Evolutionary conservation across 2,888 invertebrate species (phyloP).

Genomic region (Trichogramma dendrolimi): DNA sequence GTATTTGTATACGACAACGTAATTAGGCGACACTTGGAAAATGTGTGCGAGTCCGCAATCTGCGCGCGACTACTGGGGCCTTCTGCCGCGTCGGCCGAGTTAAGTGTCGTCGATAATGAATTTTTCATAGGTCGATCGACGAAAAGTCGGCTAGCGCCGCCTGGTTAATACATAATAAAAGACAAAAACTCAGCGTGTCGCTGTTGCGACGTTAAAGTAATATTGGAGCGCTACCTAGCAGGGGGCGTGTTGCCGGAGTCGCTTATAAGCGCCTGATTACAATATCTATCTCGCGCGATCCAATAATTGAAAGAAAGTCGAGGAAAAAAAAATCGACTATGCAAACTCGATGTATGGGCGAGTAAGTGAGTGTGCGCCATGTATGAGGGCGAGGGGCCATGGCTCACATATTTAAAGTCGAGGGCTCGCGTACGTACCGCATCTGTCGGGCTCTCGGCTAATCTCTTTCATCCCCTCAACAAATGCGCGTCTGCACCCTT

Average conservation of each 20-base stretch:
- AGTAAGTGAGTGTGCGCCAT: too few species aligned
- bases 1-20: too few species aligned
- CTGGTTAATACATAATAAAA: background rate
- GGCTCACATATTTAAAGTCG: slow-evolving; percentile 23
- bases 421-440: slow-evolving; percentile 32
- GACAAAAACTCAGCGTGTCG: slow-evolving; percentile 25
- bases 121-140: background rate
- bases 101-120: slow-evolving; percentile 11
- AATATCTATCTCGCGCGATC: slow-evolving; percentile 41
- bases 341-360: too few species aligned
- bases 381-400: too few species aligned
- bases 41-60: slow-evolving; percentile 17
- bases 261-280: slow-evolving; percentile 44
- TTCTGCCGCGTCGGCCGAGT: background rate
- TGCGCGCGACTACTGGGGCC: too few species aligned
- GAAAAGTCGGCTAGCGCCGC: slow-evolving; percentile 9
- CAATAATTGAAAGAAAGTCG: slow-evolving; percentile 37
- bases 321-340: too few species aligned
- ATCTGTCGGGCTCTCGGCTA: slow-evolving; percentile 34
- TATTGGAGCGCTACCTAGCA: background rate
- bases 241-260: slow-evolving; percentile 19
- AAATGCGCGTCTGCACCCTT: slow-evolving; percentile 3
- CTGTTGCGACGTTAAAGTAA: background rate
- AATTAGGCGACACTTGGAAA: too few species aligned
- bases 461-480: slow-evolving; percentile 18